phyloP scores from a whole-genome alignment of 1,140 invertebrate species.

The Lepidurus packardi region DNA sequence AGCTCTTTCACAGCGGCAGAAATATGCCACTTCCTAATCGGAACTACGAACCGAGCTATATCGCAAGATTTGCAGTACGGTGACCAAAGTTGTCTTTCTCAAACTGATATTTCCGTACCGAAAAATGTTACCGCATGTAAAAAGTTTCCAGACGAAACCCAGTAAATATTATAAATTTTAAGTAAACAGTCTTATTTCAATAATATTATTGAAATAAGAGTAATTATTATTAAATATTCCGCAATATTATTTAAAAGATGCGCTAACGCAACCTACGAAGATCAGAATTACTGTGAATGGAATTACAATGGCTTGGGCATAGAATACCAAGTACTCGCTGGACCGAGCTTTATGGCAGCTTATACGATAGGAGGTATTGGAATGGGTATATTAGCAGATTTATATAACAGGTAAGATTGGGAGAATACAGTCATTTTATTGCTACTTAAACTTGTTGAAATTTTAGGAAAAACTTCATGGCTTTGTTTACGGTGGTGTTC shows the following conservation, averaged over 20 bases:
- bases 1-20: conserved; percentile 76
- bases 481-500: conserved; percentile 70
- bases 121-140: neutral
- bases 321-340: conserved; percentile 85
- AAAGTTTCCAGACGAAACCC: neutral
- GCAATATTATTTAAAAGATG: neutral
- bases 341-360: conserved; percentile 83
- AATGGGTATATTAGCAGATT: conserved; percentile 77
- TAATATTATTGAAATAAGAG: no score
- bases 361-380: conserved; percentile 80
- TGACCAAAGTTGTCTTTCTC: conserved; percentile 76
- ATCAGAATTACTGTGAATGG: conserved; percentile 50
- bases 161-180: neutral
- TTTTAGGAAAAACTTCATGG: conserved; percentile 64
- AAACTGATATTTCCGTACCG: conserved; percentile 40
- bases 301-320: conserved; percentile 85
- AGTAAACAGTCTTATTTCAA: neutral
- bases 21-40: conserved; percentile 79
- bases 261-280: neutral
- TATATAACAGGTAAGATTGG: conserved; percentile 49
- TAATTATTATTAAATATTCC: no score
- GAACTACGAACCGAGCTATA: conserved; percentile 73
- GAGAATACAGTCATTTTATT: neutral
- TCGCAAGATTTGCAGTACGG: conserved; percentile 79
- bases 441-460: conserved; percentile 9